A percentile compares a stretch with the other conserved stretches of the same genome.
These are phyloP conservation scores for Dione vanillae DNA, from an alignment of 2,888 invertebrate species.

Conservation along the genomic window DNA sequence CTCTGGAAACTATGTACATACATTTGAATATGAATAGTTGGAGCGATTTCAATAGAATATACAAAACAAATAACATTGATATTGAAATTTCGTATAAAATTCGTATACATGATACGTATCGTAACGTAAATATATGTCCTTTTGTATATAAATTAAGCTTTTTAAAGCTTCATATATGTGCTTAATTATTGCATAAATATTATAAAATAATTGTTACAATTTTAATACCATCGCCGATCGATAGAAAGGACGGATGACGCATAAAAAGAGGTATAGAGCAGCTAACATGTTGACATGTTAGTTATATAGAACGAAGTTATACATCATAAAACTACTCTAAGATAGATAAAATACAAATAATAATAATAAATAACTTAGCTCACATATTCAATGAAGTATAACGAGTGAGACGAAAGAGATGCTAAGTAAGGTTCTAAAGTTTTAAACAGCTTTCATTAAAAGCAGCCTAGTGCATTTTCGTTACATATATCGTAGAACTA, in stretches of 20 bases:
- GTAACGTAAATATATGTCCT: too few species aligned
- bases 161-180: too few species aligned
- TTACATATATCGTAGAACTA: background rate
- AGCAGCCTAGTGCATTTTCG: conserved; percentile 13
- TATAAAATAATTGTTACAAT: too few species aligned
- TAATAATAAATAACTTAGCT: background rate
- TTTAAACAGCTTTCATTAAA: conserved; percentile 17
- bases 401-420: conserved; percentile 13
- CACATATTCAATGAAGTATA: conserved; percentile 4
- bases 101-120: background rate
- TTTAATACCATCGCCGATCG: too few species aligned
- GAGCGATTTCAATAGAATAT: background rate
- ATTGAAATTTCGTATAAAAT: background rate
- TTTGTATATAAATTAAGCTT: too few species aligned
- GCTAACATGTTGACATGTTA: too few species aligned
- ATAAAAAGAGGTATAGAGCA: too few species aligned
- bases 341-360: too few species aligned
- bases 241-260: too few species aligned
- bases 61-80: background rate
- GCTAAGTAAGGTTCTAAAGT: conserved; percentile 17
- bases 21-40: conserved; percentile 7
- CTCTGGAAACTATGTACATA: conserved; percentile 10
- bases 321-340: too few species aligned
- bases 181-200: too few species aligned
- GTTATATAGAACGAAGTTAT: too few species aligned